Conservation (phyloP, 1,140 invertebrate genomes). For the Scaptomyza montana region DNA sequence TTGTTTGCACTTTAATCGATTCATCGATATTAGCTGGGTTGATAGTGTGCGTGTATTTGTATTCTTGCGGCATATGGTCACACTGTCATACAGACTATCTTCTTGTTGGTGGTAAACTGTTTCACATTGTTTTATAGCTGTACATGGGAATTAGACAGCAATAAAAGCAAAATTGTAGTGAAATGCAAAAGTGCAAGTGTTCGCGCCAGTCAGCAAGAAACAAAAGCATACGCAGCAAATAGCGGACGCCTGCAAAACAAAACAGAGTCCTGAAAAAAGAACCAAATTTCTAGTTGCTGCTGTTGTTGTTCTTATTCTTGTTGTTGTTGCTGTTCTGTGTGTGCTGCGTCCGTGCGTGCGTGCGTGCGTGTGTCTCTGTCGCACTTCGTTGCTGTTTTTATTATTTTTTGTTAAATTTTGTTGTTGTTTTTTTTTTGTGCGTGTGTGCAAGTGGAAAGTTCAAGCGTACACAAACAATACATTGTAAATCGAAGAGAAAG, state of each 20-base stretch:
- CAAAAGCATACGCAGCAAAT: conserved; percentile 7
- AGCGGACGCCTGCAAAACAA: conserved; percentile 28
- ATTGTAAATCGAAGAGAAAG: neutral
- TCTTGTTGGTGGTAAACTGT: conserved; percentile 44
- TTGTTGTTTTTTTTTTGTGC: conserved; percentile 27
- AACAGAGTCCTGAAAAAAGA: conserved; percentile 28
- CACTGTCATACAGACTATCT: conserved; percentile 36
- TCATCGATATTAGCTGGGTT: conserved; percentile 18
- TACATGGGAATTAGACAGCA: conserved; percentile 57
- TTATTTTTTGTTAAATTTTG: conserved; percentile 39
- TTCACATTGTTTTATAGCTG: conserved; percentile 62
- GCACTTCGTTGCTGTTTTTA: conserved; percentile 39
- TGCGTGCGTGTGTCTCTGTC: conserved; percentile 42
- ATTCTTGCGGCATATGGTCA: conserved; percentile 18
- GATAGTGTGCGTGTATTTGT: conserved; percentile 7
- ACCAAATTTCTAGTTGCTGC: conserved; percentile 35
- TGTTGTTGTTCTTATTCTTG: conserved; percentile 38
- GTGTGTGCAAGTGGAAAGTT: conserved; percentile 51
- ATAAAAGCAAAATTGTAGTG: conserved; percentile 44
- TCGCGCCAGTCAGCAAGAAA: conserved; percentile 30
- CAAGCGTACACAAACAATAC: conserved; percentile 44
- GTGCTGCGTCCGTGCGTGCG: conserved; percentile 39
- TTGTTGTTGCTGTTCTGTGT: conserved; percentile 22
- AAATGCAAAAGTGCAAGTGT: conserved; percentile 55
- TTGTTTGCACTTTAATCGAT: neutral